These are phyloP conservation scores for Leucopsar rothschildi DNA, from an alignment of 2,113 vertebrate species.

Conservation along the genomic window DNA sequence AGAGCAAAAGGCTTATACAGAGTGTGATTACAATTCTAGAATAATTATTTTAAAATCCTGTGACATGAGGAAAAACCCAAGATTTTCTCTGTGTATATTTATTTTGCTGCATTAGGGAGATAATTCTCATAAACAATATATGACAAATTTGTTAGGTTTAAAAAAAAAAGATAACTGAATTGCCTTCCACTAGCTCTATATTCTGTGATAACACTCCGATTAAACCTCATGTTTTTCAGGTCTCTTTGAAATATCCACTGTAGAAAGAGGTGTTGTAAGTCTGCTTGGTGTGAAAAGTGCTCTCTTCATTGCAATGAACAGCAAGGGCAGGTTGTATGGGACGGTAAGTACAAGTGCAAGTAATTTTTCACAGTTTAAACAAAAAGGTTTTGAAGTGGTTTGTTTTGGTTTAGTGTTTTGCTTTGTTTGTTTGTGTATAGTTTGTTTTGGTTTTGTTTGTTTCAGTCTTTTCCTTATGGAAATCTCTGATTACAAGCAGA, in stretches of 20 bases:
- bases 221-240: slow-evolving; percentile 70
- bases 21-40: background rate
- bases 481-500: background rate
- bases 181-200: background rate
- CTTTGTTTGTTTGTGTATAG: background rate
- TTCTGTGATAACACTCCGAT: background rate
- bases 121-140: background rate
- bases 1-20: background rate
- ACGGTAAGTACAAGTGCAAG: slow-evolving; percentile 81
- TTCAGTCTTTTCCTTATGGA: background rate
- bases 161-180: background rate
- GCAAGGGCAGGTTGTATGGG: slow-evolving; percentile 87
- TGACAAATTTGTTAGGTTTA: background rate
- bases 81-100: background rate
- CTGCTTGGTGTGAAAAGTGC: slow-evolving; percentile 87
- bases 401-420: background rate
- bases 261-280: slow-evolving; percentile 92
- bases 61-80: background rate
- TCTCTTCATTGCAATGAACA: slow-evolving; percentile 92
- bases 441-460: background rate
- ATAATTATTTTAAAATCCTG: background rate
- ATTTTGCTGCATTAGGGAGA: background rate
- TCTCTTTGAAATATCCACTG: slow-evolving; percentile 94
- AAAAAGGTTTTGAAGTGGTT: background rate
- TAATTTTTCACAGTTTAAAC: background rate